Base-by-base conservation (phyloP, 2,888 invertebrate genomes). In the Bombyx huttoni region DNA sequence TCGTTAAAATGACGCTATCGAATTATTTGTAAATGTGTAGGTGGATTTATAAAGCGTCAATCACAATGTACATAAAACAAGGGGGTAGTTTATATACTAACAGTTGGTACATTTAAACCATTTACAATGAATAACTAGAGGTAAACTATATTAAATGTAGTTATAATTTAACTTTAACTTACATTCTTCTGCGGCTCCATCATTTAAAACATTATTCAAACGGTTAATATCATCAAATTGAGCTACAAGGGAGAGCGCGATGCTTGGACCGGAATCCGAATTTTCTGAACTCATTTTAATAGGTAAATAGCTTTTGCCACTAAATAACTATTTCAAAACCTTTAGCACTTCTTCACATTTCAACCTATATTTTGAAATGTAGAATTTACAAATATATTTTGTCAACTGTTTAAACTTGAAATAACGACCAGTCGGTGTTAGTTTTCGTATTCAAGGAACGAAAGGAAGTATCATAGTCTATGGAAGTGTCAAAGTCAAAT, bases 141-240 rank as follows among this genome's bases (percentile, higher is more conserved):
- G 34, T n/a, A 34, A 50, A 33, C 46, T 51, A 45, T 50, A 6
- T 40, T 40, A 10, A 8, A 40, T 40, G 12, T 40, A 10, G 12
- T 40, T 40, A 5, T 24, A 24, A 6, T 40, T 40, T 12, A 40
- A 40, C 6, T 40, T 40, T n/a, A 61, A 81, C 90, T 89, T 75
- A 93, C 93, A 91, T 87, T 93, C 92, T 79, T 93, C 93, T 13
- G 92, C 91, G 2, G 90, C 89, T 63, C 91, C 92, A 63, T 92
- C 92, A 53, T 91, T 90, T 48, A 93, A 82, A 49, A 92, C 90
- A 62, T 88, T 90, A 58, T 91, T 90, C 65, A 92, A 90, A 58
- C 93, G 91, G 68, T 92, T 91, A 61, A 94, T 82, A 78, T 94
- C 94, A 73, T 94, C 94, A 73, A 92, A 92, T 64, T 91, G 91